Conservation (phyloP, 2,888 invertebrate species). For the Heliconius sara region DNA sequence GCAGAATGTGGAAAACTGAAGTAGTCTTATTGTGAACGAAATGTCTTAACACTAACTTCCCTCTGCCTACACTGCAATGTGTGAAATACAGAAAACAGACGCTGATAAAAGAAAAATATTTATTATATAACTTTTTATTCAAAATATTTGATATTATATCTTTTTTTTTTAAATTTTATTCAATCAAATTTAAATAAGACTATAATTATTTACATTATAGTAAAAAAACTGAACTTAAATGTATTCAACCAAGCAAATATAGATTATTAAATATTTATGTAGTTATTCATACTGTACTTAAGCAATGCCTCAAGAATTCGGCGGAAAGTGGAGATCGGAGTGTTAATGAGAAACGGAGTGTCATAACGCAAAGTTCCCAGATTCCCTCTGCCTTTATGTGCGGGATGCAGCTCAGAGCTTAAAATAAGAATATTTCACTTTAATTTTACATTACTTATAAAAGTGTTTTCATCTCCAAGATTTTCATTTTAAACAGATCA, state of each 20-base stretch:
- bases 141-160: no score
- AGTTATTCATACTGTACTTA: no score
- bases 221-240: no score
- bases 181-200: no score
- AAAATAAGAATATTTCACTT: background rate
- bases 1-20: background rate
- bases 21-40: background rate
- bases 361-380: background rate
- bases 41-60: background rate
- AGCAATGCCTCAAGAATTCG: background rate
- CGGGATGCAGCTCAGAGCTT: background rate
- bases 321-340: background rate
- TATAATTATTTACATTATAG: no score
- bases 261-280: no score
- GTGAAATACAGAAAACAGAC: background rate
- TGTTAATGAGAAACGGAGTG: background rate
- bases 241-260: no score
- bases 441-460: background rate
- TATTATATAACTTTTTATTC: no score
- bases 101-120: background rate
- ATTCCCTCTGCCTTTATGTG: background rate
- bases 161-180: no score
- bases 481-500: conserved; percentile 13
- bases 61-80: background rate
- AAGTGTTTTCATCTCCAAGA: conserved; percentile 3